phyloP scores from a whole-genome alignment of 2,113 vertebrate genomes.

The Pundamilia nyererei region DNA sequence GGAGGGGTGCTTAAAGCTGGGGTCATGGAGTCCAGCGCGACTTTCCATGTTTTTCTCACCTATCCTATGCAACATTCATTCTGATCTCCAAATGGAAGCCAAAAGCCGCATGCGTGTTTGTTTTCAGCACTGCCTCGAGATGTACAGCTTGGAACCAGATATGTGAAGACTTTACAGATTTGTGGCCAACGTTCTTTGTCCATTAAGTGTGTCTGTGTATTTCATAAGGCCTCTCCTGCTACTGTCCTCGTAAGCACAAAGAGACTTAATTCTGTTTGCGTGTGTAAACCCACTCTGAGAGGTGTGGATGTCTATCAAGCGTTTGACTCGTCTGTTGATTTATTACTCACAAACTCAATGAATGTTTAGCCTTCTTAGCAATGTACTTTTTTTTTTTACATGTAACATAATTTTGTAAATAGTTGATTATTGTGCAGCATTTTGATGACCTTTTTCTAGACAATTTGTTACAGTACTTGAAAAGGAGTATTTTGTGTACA shows the following conservation, averaged over 20 bases:
- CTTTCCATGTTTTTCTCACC: slow-evolving; percentile 51
- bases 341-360: slow-evolving; percentile 73
- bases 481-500: slow-evolving; percentile 92
- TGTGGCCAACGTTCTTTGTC: slow-evolving; percentile 51
- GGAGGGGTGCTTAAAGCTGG: not conserved
- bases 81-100: slow-evolving; percentile 74
- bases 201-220: slow-evolving; percentile 52
- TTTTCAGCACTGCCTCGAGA: slow-evolving; percentile 70
- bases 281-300: slow-evolving; percentile 55
- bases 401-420: slow-evolving; percentile 92
- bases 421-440: slow-evolving; percentile 86
- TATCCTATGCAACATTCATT: slow-evolving; percentile 88
- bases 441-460: slow-evolving; percentile 94
- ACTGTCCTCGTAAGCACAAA: slow-evolving; percentile 76
- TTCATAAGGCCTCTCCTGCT: slow-evolving; percentile 61
- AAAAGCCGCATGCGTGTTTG: slow-evolving; percentile 51
- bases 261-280: slow-evolving; percentile 50
- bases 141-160: slow-evolving; percentile 67
- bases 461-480: slow-evolving; percentile 95
- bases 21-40: not conserved
- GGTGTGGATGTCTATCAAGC: slow-evolving; percentile 22
- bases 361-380: slow-evolving; percentile 79
- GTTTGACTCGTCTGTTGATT: slow-evolving; percentile 72
- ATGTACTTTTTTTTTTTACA: slow-evolving; percentile 82
- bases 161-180: slow-evolving; percentile 53